Evolutionary conservation across 1,140 invertebrate species (phyloP), one percentile per base, ranked within the genome.

Genomic region (Drosophila ironensis): DNA sequence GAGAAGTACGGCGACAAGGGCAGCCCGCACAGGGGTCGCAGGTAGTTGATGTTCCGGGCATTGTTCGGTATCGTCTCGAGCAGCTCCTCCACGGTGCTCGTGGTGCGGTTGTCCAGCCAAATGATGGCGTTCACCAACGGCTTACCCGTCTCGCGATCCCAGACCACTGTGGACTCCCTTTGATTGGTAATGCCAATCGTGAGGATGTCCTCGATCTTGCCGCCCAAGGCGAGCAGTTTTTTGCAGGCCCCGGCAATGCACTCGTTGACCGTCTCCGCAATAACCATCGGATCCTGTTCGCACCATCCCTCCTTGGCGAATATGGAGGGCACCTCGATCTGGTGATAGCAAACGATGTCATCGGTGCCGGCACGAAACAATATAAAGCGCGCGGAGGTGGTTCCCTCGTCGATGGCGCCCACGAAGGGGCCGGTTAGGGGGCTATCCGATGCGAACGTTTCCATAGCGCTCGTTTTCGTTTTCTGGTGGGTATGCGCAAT

Each of bases 1-100:
- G 96, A 98, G 90, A 99, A 99, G 91, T 99, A 99, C 0, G 98
- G 97, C 16, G 97, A 96, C 35, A 99, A 92, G 2, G 98, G 98
- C 5, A 99, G 91, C 5, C 98, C 98, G 91, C 97, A 97, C 2
- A 95, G 76, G n/a, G 93, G 94, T 89, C 95, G 95, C 17, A 97
- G 91, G 90, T 94, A 95, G 88, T 94, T 94, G 81, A 94, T 93
- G 91, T 93, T 97, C 1, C 91, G 94, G 88, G 92, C 93, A 90
- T 93, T 95, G 88, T 95, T 94, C 4, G 95, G 94, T 14, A 96
- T 93, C 41, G 93, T 94, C 67, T 98, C 96, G 3, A 98, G 95
- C 7, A 84, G 25, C 28, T 84, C 64, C 72, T 98, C 96, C 5
- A 98, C 95, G 3, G 97, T 97, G 8, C 93, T 93, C 0, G 95